Evolutionary conservation across 2,113 vertebrate species (phyloP), one percentile per base, ranked within the genome.

Genomic region (Artemisiospiza belli): DNA sequence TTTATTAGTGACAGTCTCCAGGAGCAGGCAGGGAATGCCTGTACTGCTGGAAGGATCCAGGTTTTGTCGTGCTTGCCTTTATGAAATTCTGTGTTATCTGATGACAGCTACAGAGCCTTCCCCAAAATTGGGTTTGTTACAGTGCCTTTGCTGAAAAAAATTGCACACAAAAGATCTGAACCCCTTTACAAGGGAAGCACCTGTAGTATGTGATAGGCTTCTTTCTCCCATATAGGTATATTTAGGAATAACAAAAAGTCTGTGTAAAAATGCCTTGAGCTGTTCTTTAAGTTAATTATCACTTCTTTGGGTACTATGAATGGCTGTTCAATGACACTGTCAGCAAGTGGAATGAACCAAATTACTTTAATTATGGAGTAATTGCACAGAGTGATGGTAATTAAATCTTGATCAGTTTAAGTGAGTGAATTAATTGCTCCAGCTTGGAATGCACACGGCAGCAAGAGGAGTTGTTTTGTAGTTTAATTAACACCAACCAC

Each of bases 401-500:
- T 99, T 99, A 99, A 99, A 99, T 99, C 99, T 99, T 99, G 98
- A 99, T 99, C 99, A 99, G 98, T 99, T 99, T 98, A 99, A 99
- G 98, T 98, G 99, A 99, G 98, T 98, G 98, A 98, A 98, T 98
- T 98, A 98, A 99, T 99, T 99, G 99, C 98, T 99, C 98, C 98
- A 98, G 98, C 98, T 98, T 98, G 98, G 98, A 98, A 98, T 98
- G 98, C 98, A 98, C 94, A 97, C 97, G 76, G 91, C 97, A 98
- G 97, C 97, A 97, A 98, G 97, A 97, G 89, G 97, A 97, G 97
- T 97, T 98, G 97, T 98, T 98, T 98, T 98, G 97, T 97, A 97
- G 95, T 98, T 98, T 98, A 98, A 98, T 98, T 98, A 98, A 97
- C 96, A 95, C 91, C 96, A 97, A 96, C 97, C 96, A 98, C 97